Conservation (phyloP, 2,888 invertebrate genomes). For the Orthosia incerta region DNA sequence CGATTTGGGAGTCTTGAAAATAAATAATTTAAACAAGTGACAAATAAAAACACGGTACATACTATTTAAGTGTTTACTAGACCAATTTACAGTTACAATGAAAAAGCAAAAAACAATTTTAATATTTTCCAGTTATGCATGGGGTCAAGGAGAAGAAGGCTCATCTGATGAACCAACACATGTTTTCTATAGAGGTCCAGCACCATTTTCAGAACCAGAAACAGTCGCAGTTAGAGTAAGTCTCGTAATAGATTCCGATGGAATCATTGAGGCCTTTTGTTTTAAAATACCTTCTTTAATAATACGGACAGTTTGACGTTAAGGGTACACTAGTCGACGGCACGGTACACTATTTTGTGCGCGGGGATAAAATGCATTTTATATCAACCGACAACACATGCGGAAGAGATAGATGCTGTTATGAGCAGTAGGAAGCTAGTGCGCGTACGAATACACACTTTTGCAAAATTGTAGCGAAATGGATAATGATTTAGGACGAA, state of each 20-base stretch:
- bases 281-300: not conserved
- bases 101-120: not conserved
- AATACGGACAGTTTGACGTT: not conserved
- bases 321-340: no score
- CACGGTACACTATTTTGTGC: no score
- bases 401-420: no score
- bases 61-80: not conserved
- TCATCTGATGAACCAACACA: conserved; percentile 95
- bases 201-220: conserved; percentile 97
- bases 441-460: no score
- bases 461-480: no score
- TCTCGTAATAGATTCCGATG: not conserved
- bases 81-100: not conserved
- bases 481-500: no score
- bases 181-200: conserved; percentile 95
- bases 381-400: no score
- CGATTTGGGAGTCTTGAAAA: no score
- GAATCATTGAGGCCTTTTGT: not conserved
- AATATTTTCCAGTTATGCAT: conserved; percentile 91
- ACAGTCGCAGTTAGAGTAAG: conserved; percentile 91
- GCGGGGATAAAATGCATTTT: no score
- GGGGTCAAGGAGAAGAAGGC: conserved; percentile 94
- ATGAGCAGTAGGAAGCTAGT: no score
- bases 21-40: no score
- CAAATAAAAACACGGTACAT: not conserved